phyloP scores from a whole-genome alignment of 2,797 vertebrate species.

The Neostethus bicornis region DNA sequence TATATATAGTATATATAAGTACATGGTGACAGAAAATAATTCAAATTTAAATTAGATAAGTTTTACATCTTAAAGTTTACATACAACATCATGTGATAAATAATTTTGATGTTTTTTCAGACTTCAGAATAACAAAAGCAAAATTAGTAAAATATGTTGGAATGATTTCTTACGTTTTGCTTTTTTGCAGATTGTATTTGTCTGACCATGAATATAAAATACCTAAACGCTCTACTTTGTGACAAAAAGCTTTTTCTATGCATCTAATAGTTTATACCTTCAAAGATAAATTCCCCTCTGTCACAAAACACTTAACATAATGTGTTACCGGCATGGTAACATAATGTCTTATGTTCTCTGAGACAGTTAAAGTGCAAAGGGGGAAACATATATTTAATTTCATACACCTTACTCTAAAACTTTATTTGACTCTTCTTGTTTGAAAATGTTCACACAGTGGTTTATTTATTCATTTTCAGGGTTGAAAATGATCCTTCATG shows the following conservation, averaged over 20 bases:
- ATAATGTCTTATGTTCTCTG: constrained; percentile 32
- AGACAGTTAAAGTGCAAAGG: constrained; percentile 64
- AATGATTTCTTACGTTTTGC: neutral
- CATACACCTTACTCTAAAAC: constrained; percentile 58
- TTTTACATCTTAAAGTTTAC: no score
- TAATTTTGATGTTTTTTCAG: neutral
- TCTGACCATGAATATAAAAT: constrained; percentile 35
- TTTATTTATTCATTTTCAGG: constrained; percentile 51
- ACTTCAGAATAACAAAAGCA: neutral
- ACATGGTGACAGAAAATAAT: no score
- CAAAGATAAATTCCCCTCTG: constrained; percentile 48
- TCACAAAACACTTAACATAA: constrained; percentile 36
- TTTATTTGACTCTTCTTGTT: constrained; percentile 73
- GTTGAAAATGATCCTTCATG: constrained; percentile 58
- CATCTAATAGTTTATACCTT: constrained; percentile 41
- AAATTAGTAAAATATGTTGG: neutral
- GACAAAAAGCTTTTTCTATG: constrained; percentile 73
- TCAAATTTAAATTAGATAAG: no score
- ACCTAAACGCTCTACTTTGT: constrained; percentile 35
- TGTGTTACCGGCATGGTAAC: no score
- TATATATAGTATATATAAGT: no score
- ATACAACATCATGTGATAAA: no score
- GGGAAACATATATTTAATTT: constrained; percentile 69
- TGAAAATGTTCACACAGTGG: constrained; percentile 64
- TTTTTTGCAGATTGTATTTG: constrained; percentile 16